Base-by-base conservation (phyloP, 2,797 vertebrate species). In the Anguilla anguilla region DNA sequence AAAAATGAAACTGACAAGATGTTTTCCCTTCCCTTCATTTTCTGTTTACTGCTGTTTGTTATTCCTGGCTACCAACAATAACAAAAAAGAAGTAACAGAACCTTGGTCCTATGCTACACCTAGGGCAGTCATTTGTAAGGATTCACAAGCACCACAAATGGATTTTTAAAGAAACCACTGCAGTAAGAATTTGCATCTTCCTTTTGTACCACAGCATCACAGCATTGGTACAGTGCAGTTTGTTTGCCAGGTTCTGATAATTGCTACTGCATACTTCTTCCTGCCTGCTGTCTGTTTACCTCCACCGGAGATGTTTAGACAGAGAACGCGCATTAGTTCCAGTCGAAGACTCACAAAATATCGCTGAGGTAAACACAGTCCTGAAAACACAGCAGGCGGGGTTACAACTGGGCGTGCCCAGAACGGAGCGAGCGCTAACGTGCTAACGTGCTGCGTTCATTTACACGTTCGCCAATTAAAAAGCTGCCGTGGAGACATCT, bases 401-500 rank as follows among this genome's bases (percentile, higher is more conserved):
- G 39, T 81, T 88, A 19, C 89, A 57, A 90, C 46, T 35, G 84
- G 85, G 89, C 87, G 67, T 74, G 89, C 86, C 87, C 88, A 7
- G 85, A 90, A 77, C 1, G 25, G 49, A 49, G 28, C 83, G 25
- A 49, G 83, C 2, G 86, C 74, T 28, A 87, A 67, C 43, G 64
- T 74, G 90, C 89, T 35, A 13, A 17, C 13, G 22, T 17, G 22
- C 9, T 17, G 13, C 31, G 28, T 19, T 19, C 83, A 53, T 85
- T 86, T 79, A 86, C 85, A 83, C 31, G 2, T 64, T 61, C n/a
- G 88, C 91, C 89, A 94, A 92, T 95, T 93, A 95, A 67, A 64
- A 94, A 94, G 92, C 93, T 91, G 93, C 89, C 91, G 92, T 92
- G 88, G 89, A 90, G 92, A 91, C 90, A 84, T 89, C 92, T 93